Evolutionary conservation across 2,888 invertebrate species (phyloP).

Genomic region (Melanostoma scalare): DNA sequence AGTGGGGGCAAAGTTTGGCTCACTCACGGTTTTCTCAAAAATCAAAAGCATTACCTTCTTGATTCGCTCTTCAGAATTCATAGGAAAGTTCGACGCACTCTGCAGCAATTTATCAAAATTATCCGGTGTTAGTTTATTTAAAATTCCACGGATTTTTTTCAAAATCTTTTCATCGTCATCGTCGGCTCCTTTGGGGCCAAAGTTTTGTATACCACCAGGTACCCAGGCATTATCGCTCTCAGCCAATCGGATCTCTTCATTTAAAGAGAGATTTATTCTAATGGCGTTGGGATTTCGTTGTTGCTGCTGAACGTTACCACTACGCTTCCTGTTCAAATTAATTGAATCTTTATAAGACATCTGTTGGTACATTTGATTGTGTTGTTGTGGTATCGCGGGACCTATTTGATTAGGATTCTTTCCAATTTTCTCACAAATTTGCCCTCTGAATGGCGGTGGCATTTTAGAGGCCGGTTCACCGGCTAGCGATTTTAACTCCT

Average conservation of each 20-base stretch:
- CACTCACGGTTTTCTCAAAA: constrained; percentile 80
- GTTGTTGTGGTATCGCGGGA: constrained; percentile 9
- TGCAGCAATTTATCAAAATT: constrained; percentile 80
- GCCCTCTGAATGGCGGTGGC: constrained; percentile 31
- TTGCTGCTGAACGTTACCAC: constrained; percentile 74
- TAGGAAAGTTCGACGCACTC: constrained; percentile 78
- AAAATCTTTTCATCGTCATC: constrained; percentile 77
- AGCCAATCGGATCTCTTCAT: constrained; percentile 80
- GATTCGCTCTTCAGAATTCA: constrained; percentile 78
- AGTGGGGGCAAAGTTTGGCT: constrained; percentile 80
- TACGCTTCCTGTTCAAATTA: constrained; percentile 77
- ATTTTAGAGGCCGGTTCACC: constrained; percentile 51
- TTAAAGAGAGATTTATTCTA: constrained; percentile 78
- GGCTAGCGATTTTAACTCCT: constrained; percentile 76
- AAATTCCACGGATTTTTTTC: constrained; percentile 80
- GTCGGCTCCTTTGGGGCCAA: constrained; percentile 63
- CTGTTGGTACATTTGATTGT: constrained; percentile 77
- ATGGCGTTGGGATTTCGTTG: constrained; percentile 78
- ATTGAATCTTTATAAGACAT: constrained; percentile 78
- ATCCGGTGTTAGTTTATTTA: constrained; percentile 79
- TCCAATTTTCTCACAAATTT: constrained; percentile 45
- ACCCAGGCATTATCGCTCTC: constrained; percentile 80
- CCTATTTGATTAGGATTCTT: constrained; percentile 30
- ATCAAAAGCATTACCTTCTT: constrained; percentile 80
- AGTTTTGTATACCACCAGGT: constrained; percentile 77